Evolutionary conservation across 2,113 vertebrate genomes (phyloP).

Genomic region (Emydura subglobosa): DNA sequence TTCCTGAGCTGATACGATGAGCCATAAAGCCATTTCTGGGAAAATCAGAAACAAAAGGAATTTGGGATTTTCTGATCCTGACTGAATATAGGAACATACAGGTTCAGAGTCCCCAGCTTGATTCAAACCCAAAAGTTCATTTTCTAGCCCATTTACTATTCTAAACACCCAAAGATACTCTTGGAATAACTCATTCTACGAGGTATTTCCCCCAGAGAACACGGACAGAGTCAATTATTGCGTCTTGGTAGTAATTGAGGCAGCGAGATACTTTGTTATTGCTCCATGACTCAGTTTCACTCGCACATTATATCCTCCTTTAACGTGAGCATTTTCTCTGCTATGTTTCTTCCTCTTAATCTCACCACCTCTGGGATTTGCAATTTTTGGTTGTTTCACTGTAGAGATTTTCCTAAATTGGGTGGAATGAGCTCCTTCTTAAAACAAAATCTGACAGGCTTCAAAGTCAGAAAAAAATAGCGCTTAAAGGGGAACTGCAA

Average conservation of each 20-base stretch:
- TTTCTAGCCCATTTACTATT: background rate
- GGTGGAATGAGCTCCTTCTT: background rate
- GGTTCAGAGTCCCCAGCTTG: background rate
- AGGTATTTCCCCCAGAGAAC: background rate
- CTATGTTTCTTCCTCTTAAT: background rate
- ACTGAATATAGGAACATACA: constrained; percentile 3
- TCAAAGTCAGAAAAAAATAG: background rate
- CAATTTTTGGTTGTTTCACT: background rate
- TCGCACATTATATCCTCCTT: background rate
- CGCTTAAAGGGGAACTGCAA: background rate
- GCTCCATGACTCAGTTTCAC: background rate
- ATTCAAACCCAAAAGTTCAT: constrained; percentile 6
- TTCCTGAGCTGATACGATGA: constrained; percentile 27
- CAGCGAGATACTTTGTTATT: background rate
- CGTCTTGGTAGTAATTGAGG: background rate
- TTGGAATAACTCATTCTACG: background rate
- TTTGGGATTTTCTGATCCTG: constrained; percentile 27
- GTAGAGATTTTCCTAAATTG: background rate
- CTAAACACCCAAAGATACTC: background rate
- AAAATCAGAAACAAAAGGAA: constrained; percentile 54
- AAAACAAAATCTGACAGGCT: background rate
- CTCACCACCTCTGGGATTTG: background rate
- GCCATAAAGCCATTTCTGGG: constrained; percentile 8
- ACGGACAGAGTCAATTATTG: background rate
- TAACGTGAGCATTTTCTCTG: background rate